Conservation (phyloP, 2,888 invertebrate species). For the Cerastoderma edule region DNA sequence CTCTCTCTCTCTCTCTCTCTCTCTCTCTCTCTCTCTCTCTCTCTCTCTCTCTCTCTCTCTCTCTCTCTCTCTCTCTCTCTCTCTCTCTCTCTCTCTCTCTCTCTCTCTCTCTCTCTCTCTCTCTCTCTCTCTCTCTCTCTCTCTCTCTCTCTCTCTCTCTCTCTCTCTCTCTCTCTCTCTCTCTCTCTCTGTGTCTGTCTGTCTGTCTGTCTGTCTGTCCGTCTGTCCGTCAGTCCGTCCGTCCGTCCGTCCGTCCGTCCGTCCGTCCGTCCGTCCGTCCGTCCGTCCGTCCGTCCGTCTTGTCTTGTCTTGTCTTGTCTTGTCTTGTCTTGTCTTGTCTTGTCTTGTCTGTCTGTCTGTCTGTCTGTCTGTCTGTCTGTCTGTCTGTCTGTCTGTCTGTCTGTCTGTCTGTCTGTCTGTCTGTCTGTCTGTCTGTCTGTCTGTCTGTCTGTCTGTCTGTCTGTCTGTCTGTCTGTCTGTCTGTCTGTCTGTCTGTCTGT, state of each 20-base stretch:
- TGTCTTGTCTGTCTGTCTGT: not conserved
- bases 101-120: not conserved
- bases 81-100: not conserved
- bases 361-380: not conserved
- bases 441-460: not conserved
- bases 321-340: not conserved
- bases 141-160: not conserved
- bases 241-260: not conserved
- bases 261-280: not conserved
- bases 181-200: not conserved
- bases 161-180: not conserved
- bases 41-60: not conserved
- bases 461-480: not conserved
- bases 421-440: not conserved
- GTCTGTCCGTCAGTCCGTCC: not conserved
- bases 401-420: not conserved
- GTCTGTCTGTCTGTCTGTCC: not conserved
- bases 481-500: constrained; percentile 1
- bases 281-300: not conserved
- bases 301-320: not conserved
- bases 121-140: not conserved
- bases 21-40: not conserved
- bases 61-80: not conserved
- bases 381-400: not conserved
- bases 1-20: not conserved